Evolutionary conservation across 2,797 vertebrate genomes (phyloP), one percentile per base, ranked within the genome.

Genomic region (Periparus ater): DNA sequence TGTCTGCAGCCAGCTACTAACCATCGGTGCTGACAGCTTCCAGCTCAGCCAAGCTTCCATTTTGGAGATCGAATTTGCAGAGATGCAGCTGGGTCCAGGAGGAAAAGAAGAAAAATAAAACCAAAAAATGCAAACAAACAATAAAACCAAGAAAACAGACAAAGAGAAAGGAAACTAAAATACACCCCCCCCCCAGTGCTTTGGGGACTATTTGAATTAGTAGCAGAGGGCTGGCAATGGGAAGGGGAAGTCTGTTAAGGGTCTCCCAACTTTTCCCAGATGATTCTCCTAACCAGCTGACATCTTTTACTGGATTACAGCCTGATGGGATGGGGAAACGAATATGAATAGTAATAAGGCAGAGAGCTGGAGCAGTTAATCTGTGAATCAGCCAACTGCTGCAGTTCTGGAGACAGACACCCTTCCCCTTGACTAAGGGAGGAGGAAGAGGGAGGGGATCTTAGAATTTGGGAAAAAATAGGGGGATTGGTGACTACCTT

Each of bases 81-180:
- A 88, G 66, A 81, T 76, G 38, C 91, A 96, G 85, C 93, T 95
- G 95, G 58, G 91, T 88, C 79, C 66, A 34, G 66, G 42, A 92
- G 30, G 47, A 47, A 67, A 82, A 36, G 71, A 66, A 76, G 10
- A 25, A 30, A 9, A 15, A 6, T 11, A 54, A 42, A 34, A 11
- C 12, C 1, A 5, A 36, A 55, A 55, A 51, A 47, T 4, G 1
- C 16, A 48, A 40, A 7, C 29, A 65, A 40, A 7, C 29, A 65
- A 40, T 51, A 47, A 72, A 72, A 40, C 21, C 29, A 58, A 75
- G 58, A 63, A 75, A 70, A 53, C 5, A 74, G 61, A 80, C 47
- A 82, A 88, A 81, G 66, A 68, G 70, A 78, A 58, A 78, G 42
- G 20, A 91, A 87, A 60, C 17, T 51, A 62, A 87, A 95, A 91